phyloP scores from a whole-genome alignment of 2,113 vertebrate genomes.

The Varanus komodoensis region DNA sequence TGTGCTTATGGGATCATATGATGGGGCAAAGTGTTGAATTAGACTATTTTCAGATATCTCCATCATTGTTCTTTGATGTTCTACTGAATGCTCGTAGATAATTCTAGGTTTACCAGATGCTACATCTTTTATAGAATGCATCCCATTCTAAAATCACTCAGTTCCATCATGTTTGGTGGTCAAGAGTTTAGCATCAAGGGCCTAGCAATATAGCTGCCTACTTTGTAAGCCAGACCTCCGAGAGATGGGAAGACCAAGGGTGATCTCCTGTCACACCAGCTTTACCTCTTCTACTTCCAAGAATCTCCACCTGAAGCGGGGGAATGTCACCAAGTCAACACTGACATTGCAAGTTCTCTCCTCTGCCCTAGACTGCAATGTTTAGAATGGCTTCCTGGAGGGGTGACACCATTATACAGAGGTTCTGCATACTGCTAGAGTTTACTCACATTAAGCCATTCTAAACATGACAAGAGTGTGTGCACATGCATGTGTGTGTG shows the following conservation, averaged over 20 bases:
- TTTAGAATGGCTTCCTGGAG: neutral
- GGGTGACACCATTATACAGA: neutral
- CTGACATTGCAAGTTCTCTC: neutral
- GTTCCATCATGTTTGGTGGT: neutral
- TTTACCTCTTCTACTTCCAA: no score
- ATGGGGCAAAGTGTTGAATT: neutral
- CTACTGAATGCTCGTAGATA: neutral
- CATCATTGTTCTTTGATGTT: neutral
- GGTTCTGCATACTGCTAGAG: neutral
- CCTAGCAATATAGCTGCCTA: no score
- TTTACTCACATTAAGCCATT: no score
- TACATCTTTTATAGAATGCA: neutral
- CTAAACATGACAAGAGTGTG: neutral
- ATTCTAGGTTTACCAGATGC: neutral
- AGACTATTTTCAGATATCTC: neutral
- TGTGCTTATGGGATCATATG: neutral
- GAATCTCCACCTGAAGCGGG: neutral
- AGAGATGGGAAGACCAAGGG: no score
- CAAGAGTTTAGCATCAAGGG: no score
- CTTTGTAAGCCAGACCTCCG: no score
- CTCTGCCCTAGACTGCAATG: neutral
- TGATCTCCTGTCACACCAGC: no score
- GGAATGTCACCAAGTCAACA: neutral
- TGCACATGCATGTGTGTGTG: neutral
- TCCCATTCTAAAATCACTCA: neutral